Evolutionary conservation across 2,797 vertebrate species (phyloP).

Genomic region (Urophycis tenuis): DNA sequence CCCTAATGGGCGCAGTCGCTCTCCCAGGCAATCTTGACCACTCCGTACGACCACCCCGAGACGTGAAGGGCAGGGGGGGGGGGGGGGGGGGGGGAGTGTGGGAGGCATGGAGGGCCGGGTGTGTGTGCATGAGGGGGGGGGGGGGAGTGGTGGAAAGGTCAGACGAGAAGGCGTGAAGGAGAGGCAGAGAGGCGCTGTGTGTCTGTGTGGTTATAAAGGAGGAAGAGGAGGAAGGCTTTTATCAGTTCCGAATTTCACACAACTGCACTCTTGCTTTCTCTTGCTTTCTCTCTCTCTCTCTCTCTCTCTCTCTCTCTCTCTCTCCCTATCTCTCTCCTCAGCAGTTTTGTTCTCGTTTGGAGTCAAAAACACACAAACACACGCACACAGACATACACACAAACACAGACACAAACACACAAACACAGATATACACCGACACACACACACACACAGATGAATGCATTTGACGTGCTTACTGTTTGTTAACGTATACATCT

Average conservation of each 20-base stretch:
- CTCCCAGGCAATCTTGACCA: constrained; percentile 42
- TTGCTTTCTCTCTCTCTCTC: neutral
- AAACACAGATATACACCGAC: neutral
- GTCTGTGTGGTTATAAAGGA: too few relatives aligned
- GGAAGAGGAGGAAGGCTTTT: neutral
- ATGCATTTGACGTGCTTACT: neutral
- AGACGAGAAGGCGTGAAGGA: neutral
- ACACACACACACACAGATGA: neutral
- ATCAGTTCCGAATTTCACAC: neutral
- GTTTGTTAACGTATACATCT: neutral
- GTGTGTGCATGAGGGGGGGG: too few relatives aligned
- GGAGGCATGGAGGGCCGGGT: too few relatives aligned
- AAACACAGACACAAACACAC: constrained; percentile 19
- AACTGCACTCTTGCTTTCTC: neutral
- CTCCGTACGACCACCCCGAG: constrained; percentile 32
- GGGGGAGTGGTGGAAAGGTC: constrained; percentile 30
- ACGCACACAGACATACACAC: constrained; percentile 5
- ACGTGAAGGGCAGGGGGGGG: constrained; percentile 22
- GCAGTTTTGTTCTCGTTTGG: neutral
- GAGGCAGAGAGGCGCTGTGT: neutral
- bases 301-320: neutral
- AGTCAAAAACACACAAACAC: neutral
- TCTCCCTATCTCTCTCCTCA: neutral
- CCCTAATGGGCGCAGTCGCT: constrained; percentile 56
- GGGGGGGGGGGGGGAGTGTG: neutral